Conservation (phyloP, 2,797 vertebrate genomes). For the Acrossocheilus fasciatus region DNA sequence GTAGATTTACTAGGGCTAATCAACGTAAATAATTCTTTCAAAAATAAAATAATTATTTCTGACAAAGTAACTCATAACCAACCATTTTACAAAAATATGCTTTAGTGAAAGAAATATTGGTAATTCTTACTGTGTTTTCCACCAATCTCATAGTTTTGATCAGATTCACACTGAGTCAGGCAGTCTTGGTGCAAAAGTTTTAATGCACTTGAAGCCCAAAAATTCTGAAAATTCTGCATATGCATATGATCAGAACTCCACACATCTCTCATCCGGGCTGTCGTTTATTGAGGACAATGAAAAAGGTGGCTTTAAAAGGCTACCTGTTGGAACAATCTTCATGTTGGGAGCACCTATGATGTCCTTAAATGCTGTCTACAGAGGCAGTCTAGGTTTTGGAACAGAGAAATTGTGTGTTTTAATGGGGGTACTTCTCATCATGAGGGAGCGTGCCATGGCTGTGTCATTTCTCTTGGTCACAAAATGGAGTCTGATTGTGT, state of each 20-base stretch:
- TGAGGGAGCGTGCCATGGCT: conserved; percentile 7
- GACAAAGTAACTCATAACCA: neutral
- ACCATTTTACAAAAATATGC: neutral
- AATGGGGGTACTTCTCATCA: conserved; percentile 7
- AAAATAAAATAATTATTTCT: neutral
- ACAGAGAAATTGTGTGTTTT: neutral
- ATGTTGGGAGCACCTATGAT: neutral
- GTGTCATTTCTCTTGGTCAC: conserved; percentile 30
- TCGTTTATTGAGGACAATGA: neutral
- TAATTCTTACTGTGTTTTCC: neutral
- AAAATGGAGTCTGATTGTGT: conserved; percentile 46
- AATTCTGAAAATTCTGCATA: neutral
- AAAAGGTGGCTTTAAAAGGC: neutral
- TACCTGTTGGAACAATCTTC: neutral
- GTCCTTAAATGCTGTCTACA: neutral
- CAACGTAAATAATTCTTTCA: neutral
- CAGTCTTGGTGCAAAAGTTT: neutral
- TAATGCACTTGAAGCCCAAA: neutral
- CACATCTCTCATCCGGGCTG: neutral
- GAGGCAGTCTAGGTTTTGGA: neutral
- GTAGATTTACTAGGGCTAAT: neutral
- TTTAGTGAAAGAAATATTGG: neutral
- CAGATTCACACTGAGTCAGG: neutral
- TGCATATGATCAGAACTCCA: neutral
- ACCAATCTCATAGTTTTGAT: neutral